Evolutionary conservation across 2,797 vertebrate species (phyloP), one percentile per base, ranked within the genome.

Genomic region (Gadopsis bispinosus): DNA sequence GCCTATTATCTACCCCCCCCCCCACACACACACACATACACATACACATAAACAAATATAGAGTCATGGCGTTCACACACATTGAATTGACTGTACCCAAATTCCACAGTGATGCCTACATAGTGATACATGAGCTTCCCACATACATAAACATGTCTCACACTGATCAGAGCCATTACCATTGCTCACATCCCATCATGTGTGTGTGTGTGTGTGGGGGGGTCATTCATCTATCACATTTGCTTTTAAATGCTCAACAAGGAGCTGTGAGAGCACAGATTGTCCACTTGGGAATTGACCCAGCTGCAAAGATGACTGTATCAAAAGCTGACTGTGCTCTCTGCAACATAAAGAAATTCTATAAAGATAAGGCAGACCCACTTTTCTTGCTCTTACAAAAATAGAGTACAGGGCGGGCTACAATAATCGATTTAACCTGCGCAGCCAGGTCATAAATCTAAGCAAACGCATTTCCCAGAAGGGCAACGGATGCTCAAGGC

Each of bases 371-470:
- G 68, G 73, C 79, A 88, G 75, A 79, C 75, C 71, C 83, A 90
- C 84, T 86, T 92, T 87, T 88, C 79, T 75, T 81, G 73, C 78
- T 80, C 81, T 73, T 77, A 87, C 83, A 86, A 72, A 83, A 81
- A 81, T 86, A 86, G 79, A 85, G 77, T 73, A 86, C 77, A 81
- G 56, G 71, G 78, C 74, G 66, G 85, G 80, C 66, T 80, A 73
- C 71, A 61, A 84, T 87, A 90, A 93, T 92, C 91, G 82, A 93
- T 92, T 86, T 64, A 71, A 86, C 83, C 83, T 80, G 71, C 53
- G 89, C 81, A 80, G 80, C 81, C 69, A 79, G 88, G 80, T 91
- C 91, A 86, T 92, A 88, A 90, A 93, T 94, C 85, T 73, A 84
- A 81, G 80, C 83, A 86, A 89, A 93, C 89, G 80, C 81, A 85